A percentile compares a stretch with the other conserved stretches of the same genome.
phyloP scores from a whole-genome alignment of 2,113 vertebrate genomes.

The Psilopsiagon aurifrons region DNA sequence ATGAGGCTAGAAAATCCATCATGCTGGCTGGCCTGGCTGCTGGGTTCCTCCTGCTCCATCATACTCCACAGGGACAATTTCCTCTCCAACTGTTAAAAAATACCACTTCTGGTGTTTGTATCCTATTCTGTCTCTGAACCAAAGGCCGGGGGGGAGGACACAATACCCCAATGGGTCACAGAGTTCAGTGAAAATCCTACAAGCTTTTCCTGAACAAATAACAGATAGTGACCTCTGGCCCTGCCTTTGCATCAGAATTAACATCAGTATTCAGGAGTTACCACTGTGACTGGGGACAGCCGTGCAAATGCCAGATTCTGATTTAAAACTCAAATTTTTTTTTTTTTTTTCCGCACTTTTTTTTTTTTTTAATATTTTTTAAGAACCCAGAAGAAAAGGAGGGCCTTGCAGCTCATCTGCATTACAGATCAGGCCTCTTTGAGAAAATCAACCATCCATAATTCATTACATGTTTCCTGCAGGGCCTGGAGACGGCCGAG shows the following conservation, averaged over 20 bases:
- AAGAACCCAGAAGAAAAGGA: constrained; percentile 78
- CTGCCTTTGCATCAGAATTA: constrained; percentile 85
- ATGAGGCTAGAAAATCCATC: background rate
- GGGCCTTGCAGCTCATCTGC: constrained; percentile 83
- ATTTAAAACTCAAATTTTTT: constrained; percentile 75
- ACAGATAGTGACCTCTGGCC: constrained; percentile 83
- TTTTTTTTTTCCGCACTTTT: background rate
- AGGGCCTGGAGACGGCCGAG: constrained; percentile 78
- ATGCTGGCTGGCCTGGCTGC: background rate
- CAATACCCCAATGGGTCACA: constrained; percentile 74
- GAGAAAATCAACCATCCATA: constrained; percentile 90
- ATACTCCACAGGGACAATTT: background rate
- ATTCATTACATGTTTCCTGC: constrained; percentile 91
- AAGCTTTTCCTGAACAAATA: constrained; percentile 84
- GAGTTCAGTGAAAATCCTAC: constrained; percentile 76
- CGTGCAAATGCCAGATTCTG: constrained; percentile 74
- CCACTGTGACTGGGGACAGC: constrained; percentile 61
- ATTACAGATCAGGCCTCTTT: constrained; percentile 88
- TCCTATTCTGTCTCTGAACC: constrained; percentile 67
- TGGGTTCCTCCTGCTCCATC: background rate
- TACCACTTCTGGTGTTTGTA: constrained; percentile 15
- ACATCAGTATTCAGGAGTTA: constrained; percentile 72
- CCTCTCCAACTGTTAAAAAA: constrained; percentile 31
- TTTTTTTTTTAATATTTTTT: constrained; percentile 39
- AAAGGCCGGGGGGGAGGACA: background rate